Evolutionary conservation across 2,888 invertebrate species (phyloP), one percentile per base, ranked within the genome.

Genomic region (Stenoptilia bipunctidactyla): DNA sequence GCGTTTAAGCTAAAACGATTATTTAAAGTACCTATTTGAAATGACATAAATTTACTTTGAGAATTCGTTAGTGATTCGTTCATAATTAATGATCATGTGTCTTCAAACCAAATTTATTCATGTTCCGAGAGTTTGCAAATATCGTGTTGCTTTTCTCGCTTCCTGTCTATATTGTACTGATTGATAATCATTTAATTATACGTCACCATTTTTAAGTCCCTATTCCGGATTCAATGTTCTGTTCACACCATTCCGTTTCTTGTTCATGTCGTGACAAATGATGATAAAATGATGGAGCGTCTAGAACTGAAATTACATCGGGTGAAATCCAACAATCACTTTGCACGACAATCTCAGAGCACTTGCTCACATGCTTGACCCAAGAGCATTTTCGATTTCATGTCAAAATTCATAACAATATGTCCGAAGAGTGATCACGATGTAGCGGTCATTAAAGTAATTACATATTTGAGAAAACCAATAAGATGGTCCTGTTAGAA

Each of bases 351-450:
- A 60, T 6, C 30, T 30, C n/a, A 30, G 30, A 46, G 38, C 41
- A 51, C 59, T 58, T 63, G 59, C 63, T 61, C 41, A 38, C 47
- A 44, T 49, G 55, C 66, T 67, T 71, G 77, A 76, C 74, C 75
- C 69, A 66, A 57, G 71, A 73, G 66, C 61, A 63, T 74, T 74
- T 70, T 67, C 67, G 68, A 74, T 72, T 74, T 68, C 75, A 76
- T 70, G 75, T 72, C 65, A 68, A 64, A 73, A 77, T 75, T 72
- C 68, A 67, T 73, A 76, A 74, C 74, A 72, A 76, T 71, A 66
- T 72, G 64, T 60, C 67, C 65, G 59, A 52, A 50, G 58, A 64
- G 57, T 62, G 70, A 69, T 72, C 76, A 73, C 72, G 75, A 74
- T 68, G 67, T 58, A 60, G 51, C 61, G 59, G 57, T 67, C 70